These are phyloP conservation scores for Holcopasites calliopsidis DNA, from an alignment of 1,140 invertebrate species.

Conservation along the genomic window DNA sequence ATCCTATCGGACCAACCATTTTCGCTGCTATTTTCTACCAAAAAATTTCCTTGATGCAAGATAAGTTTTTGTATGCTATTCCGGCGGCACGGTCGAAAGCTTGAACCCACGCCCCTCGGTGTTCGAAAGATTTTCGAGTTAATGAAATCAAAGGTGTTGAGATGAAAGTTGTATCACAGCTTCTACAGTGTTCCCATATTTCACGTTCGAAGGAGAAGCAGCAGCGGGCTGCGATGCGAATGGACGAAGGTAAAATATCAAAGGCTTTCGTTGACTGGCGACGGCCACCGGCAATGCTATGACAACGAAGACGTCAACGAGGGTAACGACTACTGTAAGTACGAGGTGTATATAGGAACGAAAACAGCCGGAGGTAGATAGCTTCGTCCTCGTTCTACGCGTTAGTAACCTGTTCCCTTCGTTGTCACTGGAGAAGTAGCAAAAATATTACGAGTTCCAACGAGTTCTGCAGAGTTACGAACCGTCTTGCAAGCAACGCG, in stretches of 20 bases:
- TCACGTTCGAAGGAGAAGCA: no score
- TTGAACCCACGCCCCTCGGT: background rate
- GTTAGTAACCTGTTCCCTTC: slow-evolving; percentile 30
- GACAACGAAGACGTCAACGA: background rate
- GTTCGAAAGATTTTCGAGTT: background rate
- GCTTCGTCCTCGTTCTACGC: slow-evolving; percentile 37
- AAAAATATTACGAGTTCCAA: slow-evolving; percentile 62
- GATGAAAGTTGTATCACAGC: no score
- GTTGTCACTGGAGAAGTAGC: slow-evolving; percentile 56
- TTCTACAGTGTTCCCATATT: no score
- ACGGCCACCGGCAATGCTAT: background rate
- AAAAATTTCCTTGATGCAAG: no score
- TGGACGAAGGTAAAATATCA: slow-evolving; percentile 52
- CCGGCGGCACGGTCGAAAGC: background rate
- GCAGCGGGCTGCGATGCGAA: no score
- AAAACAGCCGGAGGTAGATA: background rate
- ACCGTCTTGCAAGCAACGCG: slow-evolving; percentile 33
- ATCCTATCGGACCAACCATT: no score
- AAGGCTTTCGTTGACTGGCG: slow-evolving; percentile 41
- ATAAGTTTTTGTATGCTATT: no score
- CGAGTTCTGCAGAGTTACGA: slow-evolving; percentile 62
- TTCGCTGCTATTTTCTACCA: background rate
- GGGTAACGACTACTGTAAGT: no score
- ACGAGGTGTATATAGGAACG: background rate
- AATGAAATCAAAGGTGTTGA: slow-evolving; percentile 46